Evolutionary conservation across 2,797 vertebrate species (phyloP).

Genomic region (Taenioides sp.): DNA sequence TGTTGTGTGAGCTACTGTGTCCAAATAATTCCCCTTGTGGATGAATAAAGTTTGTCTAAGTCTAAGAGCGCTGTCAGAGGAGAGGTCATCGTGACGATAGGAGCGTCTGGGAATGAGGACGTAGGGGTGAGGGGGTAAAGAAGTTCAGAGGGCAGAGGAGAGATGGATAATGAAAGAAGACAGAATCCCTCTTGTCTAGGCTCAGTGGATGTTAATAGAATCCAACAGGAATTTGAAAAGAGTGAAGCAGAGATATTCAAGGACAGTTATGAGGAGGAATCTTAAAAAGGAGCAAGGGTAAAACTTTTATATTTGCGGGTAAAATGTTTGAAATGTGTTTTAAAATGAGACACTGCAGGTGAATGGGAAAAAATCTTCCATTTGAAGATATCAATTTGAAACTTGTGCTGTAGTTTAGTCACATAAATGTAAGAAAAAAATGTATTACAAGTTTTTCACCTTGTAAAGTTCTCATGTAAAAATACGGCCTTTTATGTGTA

Average conservation of each 20-base stretch:
- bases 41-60: too few species aligned
- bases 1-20: too few species aligned
- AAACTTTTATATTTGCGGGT: not conserved
- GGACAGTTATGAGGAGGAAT: not conserved
- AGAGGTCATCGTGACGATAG: slow-evolving; percentile 16
- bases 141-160: not conserved
- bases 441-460: too few species aligned
- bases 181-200: not conserved
- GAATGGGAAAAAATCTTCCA: too few species aligned
- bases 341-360: too few species aligned
- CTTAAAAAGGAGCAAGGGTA: not conserved
- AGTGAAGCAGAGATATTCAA: not conserved
- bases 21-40: too few species aligned
- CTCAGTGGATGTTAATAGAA: not conserved
- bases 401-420: too few species aligned
- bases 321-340: too few species aligned
- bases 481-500: too few species aligned
- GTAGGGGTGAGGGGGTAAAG: not conserved
- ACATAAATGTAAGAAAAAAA: too few species aligned
- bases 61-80: slow-evolving; percentile 12
- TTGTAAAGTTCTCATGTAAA: too few species aligned
- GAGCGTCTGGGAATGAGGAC: slow-evolving; percentile 47
- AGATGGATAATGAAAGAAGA: slow-evolving; percentile 9
- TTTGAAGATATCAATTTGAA: too few species aligned
- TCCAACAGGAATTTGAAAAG: not conserved